These are phyloP conservation scores for Cololabis saira DNA, from an alignment of 2,113 vertebrate species.

Conservation along the genomic window DNA sequence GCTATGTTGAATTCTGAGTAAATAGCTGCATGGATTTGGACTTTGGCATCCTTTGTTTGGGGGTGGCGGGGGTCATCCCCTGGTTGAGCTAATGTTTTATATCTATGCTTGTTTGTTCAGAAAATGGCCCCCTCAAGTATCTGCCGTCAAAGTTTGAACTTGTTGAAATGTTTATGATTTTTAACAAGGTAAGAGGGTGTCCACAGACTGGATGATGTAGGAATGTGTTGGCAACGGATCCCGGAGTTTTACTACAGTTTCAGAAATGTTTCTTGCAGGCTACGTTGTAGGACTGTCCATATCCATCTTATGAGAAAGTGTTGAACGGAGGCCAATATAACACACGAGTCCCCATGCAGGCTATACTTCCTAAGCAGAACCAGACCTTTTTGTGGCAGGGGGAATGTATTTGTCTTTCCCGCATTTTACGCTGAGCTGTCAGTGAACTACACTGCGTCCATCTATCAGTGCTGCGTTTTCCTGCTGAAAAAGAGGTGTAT, in stretches of 20 bases:
- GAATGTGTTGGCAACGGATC: conserved; percentile 38
- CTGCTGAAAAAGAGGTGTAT: conserved; percentile 46
- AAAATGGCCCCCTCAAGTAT: conserved; percentile 15
- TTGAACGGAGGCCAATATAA: conserved; percentile 48
- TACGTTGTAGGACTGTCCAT: conserved; percentile 25
- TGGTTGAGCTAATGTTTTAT: conserved; percentile 10
- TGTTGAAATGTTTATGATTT: conserved; percentile 44
- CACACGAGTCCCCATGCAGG: conserved; percentile 51
- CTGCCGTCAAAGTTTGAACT: conserved; percentile 1
- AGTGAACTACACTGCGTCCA: conserved; percentile 48
- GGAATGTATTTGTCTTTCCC: conserved; percentile 54
- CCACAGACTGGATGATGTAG: conserved; percentile 34
- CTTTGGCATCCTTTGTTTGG: not conserved
- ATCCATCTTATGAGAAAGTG: conserved; percentile 41
- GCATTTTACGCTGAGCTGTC: conserved; percentile 60
- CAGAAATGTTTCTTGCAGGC: conserved; percentile 30
- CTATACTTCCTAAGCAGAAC: conserved; percentile 53
- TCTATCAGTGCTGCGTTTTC: conserved; percentile 65
- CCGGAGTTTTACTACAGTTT: conserved; percentile 15
- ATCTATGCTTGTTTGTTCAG: conserved; percentile 8
- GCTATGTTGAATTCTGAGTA: conserved; percentile 5
- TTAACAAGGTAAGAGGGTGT: conserved; percentile 42
- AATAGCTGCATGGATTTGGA: conserved; percentile 10
- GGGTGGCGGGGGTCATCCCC: no score
- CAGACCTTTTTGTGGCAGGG: conserved; percentile 52